Evolutionary conservation across 2,888 invertebrate genomes (phyloP), one percentile per base, ranked within the genome.

Genomic region (Campoplex nolae): DNA sequence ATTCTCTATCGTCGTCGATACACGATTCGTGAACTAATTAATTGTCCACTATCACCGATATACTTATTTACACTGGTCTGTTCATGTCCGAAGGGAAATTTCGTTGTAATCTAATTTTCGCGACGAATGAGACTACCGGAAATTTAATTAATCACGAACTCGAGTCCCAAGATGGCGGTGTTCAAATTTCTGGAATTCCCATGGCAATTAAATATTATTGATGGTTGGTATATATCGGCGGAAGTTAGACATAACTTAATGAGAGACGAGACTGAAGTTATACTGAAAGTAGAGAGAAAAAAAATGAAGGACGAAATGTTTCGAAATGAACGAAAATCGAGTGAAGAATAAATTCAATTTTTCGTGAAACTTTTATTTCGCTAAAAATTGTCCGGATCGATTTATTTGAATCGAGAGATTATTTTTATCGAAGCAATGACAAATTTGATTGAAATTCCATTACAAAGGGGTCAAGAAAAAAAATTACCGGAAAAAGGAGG

Each of bases 51-150:
- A 13, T 2, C 13, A 67, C 23, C 38, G 8, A 35, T 68, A 68
- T 16, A n/a, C 38, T 32, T 7, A 58, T 51, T n/a, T 28, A 28
- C n/a, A 42, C 32, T 54, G 2, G 42, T 32, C 32, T 16, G 18
- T 32, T 42, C 3, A 70, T 70, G 42, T 56, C 79, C 79, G n/a
- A 70, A 56, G 70, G 70, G 56, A 79, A 79, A 79, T 79, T 32
- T 38, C 16, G 23, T 16, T 16, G 56, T 79, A 42, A 79, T 56
- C 45, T n/a, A 79, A 79, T 79, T 70, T 79, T 56, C 56, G 56
- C 18, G 45, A 54, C 28, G 38, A 79, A 70, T 79, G 42, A 70
- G 42, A 23, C 8, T 42, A 18, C 18, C 68, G 38, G 42, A 54
- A 45, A 68, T 56, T 54, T 45, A 70, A 79, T 79, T 70, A 58